A percentile compares a stretch with the other conserved stretches of the same genome.
These are phyloP conservation scores for Elaeidobius kamerunicus DNA, from an alignment of 2,888 invertebrate species.

Conservation along the genomic window DNA sequence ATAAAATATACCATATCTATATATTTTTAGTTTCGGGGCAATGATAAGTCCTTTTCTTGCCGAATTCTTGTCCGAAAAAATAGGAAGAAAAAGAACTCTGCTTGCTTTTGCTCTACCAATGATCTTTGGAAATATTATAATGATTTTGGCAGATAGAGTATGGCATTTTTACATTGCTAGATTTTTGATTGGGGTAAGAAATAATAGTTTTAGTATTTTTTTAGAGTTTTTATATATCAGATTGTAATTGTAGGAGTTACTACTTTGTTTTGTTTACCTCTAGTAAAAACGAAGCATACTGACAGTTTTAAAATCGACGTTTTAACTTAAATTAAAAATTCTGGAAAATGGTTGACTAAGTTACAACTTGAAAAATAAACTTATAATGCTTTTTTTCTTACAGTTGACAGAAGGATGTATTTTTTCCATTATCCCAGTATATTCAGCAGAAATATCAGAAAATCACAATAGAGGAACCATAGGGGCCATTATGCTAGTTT, in stretches of 20 bases:
- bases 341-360: too few relatives aligned
- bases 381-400: conserved; percentile 41
- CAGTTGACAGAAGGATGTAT: conserved; percentile 59
- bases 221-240: too few relatives aligned
- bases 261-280: too few relatives aligned
- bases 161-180: conserved; percentile 56
- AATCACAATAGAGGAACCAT: conserved; percentile 65
- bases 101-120: conserved; percentile 63
- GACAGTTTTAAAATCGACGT: too few relatives aligned
- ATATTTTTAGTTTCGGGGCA: conserved; percentile 36
- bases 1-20: too few relatives aligned
- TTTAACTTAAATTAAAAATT: too few relatives aligned
- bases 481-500: conserved; percentile 32
- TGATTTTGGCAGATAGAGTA: conserved; percentile 52
- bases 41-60: conserved; percentile 37
- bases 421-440: conserved; percentile 73
- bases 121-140: conserved; percentile 49
- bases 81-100: conserved; percentile 67
- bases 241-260: too few relatives aligned
- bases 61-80: conserved; percentile 31
- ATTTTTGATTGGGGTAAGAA: conserved; percentile 59
- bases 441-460: conserved; percentile 82
- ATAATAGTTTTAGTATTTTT: conserved; percentile 2
- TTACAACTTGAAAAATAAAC: too few relatives aligned
- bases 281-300: too few relatives aligned